Conservation (phyloP, 2,797 vertebrate species). For the Cephalopachus bancanus region DNA sequence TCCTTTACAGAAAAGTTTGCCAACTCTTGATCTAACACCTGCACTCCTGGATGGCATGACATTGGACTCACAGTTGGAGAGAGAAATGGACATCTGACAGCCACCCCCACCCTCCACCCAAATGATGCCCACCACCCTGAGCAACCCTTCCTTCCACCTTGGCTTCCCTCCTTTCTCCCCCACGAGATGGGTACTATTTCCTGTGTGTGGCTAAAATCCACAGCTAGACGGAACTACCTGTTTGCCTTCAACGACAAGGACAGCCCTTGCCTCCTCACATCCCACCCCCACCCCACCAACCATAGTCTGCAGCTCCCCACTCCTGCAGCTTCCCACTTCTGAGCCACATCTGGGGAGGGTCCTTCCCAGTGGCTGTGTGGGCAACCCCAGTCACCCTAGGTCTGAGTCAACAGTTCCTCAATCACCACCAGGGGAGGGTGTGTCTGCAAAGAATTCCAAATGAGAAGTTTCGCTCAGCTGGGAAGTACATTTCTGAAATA, state of each 20-base stretch:
- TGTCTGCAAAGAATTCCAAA: background rate
- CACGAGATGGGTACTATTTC: background rate
- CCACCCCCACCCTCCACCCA: background rate
- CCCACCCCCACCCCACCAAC: accelerated
- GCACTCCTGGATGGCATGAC: background rate
- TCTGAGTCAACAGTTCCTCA: background rate
- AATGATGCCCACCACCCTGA: background rate
- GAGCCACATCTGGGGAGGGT: background rate
- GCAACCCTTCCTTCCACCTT: background rate
- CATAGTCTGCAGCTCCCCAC: background rate
- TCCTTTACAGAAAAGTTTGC: background rate
- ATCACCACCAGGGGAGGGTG: background rate
- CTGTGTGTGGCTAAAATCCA: background rate
- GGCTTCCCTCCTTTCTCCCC: background rate
- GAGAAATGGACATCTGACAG: background rate
- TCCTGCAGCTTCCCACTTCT: too few species aligned
- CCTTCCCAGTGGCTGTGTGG: background rate
- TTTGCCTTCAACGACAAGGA: background rate
- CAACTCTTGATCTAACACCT: background rate
- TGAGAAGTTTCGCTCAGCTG: background rate
- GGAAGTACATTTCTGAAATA: conserved; percentile 2
- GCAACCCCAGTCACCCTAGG: background rate
- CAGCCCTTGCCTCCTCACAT: background rate
- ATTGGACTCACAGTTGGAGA: background rate
- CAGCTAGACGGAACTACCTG: background rate